Percentiles rank a stretch among this genome's conserved stretches.
Conservation (phyloP, 2,113 vertebrate species). For the Morone chrysops region DNA sequence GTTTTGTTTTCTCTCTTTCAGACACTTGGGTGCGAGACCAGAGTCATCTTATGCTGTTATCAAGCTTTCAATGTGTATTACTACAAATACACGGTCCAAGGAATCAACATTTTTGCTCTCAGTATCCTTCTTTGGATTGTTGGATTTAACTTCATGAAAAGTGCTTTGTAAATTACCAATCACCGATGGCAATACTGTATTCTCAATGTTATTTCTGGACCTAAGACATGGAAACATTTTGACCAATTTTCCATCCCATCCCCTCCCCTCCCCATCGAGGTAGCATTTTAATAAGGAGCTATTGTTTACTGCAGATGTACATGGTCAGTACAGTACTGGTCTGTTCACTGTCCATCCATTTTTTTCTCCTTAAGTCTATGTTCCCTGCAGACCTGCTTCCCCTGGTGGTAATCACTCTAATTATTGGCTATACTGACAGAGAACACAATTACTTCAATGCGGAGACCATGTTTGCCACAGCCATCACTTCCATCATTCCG, state of each 20-base stretch:
- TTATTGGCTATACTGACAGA: slow-evolving; percentile 86
- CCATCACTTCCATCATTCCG: slow-evolving; percentile 89
- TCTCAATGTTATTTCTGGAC: not conserved
- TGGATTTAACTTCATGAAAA: not conserved
- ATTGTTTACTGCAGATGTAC: not conserved
- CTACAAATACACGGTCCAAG: slow-evolving; percentile 87
- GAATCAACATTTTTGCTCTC: slow-evolving; percentile 87
- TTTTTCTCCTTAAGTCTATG: slow-evolving; percentile 75
- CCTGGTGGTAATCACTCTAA: slow-evolving; percentile 85
- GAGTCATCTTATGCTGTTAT: slow-evolving; percentile 85
- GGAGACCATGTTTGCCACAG: slow-evolving; percentile 83
- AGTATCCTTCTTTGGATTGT: slow-evolving; percentile 84
- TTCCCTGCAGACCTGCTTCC: slow-evolving; percentile 85
- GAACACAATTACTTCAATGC: slow-evolving; percentile 82
- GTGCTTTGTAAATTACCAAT: no score
- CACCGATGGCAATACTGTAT: no score
- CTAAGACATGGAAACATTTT: not conserved
- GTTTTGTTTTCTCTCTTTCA: slow-evolving; percentile 45
- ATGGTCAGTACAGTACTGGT: not conserved
- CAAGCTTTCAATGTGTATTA: slow-evolving; percentile 86
- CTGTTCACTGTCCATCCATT: not conserved
- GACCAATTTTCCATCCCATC: not conserved
- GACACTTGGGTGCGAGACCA: slow-evolving; percentile 67
- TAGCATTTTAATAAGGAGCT: not conserved
- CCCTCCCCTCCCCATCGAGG: no score